These are phyloP conservation scores for Hypercompe scribonia DNA, from an alignment of 2,888 invertebrate species.

Conservation along the genomic window DNA sequence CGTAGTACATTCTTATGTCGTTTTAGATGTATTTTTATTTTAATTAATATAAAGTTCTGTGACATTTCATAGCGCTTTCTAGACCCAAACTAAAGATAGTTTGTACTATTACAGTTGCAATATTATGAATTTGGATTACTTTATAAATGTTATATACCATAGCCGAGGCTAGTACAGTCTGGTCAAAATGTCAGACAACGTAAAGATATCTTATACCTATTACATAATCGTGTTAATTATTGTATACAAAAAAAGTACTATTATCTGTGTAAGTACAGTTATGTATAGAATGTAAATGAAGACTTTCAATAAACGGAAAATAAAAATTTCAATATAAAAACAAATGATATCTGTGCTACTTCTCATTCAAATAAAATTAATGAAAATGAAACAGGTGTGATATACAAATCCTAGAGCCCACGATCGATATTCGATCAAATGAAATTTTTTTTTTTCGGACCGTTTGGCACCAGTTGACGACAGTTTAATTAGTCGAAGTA, in stretches of 20 bases:
- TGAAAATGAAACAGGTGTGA: neutral
- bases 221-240: neutral
- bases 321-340: neutral
- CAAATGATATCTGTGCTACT: neutral
- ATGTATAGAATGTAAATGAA: neutral
- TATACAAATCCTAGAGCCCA: neutral
- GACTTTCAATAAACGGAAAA: neutral
- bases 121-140: too few species aligned
- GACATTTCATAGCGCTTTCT: neutral
- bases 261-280: neutral
- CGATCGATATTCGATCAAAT: constrained; percentile 8
- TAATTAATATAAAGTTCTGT: too few species aligned
- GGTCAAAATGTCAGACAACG: neutral
- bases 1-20: too few species aligned
- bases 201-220: neutral
- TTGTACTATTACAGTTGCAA: too few species aligned
- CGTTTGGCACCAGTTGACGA: neutral
- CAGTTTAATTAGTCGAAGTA: neutral
- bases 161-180: too few species aligned
- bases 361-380: neutral
- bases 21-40: too few species aligned
- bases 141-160: too few species aligned
- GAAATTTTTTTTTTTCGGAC: neutral
- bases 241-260: neutral
- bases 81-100: neutral